These are phyloP conservation scores for Paramuricea clavata DNA, from an alignment of 92 coral and sea anemone genomes.

Conservation along the genomic window DNA sequence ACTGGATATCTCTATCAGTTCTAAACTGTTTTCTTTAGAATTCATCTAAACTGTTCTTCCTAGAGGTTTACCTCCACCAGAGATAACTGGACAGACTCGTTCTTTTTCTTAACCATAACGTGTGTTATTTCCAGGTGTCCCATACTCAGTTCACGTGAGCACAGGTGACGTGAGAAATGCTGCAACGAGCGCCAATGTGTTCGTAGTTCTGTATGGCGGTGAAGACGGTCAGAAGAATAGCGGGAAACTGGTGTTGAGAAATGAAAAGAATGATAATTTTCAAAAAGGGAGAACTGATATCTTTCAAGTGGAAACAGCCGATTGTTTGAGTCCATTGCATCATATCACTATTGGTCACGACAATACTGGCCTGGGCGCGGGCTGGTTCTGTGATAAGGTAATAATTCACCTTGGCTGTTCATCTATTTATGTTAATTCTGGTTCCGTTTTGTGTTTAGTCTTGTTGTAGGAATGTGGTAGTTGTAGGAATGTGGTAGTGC, in stretches of 20 bases:
- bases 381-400: constrained; percentile 78
- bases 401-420: too few species aligned
- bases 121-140: constrained; percentile 70
- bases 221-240: constrained; percentile 92
- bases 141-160: constrained; percentile 84
- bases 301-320: constrained; percentile 83
- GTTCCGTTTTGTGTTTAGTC: too few species aligned
- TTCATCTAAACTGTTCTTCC: background rate
- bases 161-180: constrained; percentile 95
- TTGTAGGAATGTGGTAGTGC: too few species aligned
- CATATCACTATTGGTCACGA: constrained; percentile 96
- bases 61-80: background rate
- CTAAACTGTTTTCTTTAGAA: too few species aligned
- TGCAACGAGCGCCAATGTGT: constrained; percentile 87
- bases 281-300: constrained; percentile 91
- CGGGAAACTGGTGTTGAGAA: constrained; percentile 91
- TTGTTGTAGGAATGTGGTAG: too few species aligned
- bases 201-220: constrained; percentile 89
- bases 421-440: too few species aligned
- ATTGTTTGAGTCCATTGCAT: constrained; percentile 91
- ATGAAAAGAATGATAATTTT: constrained; percentile 81
- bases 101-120: too few species aligned
- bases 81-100: too few species aligned
- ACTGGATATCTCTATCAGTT: too few species aligned
- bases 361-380: constrained; percentile 93